Evolutionary conservation across 1,140 invertebrate species (phyloP), one percentile per base, ranked within the genome.

Genomic region (Ctenoplectra terminalis): DNA sequence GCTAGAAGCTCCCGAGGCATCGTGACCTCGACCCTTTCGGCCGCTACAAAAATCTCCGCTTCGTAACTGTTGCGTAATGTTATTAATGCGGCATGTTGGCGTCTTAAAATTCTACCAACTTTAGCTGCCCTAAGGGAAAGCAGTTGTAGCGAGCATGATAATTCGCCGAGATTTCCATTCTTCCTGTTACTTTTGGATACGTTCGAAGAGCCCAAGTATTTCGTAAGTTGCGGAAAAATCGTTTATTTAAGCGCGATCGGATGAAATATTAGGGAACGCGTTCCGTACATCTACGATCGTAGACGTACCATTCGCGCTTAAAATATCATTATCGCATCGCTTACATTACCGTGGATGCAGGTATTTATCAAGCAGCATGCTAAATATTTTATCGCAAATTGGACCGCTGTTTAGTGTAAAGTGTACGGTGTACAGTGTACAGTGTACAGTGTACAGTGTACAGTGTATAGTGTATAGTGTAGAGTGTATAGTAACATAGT

Each of bases 341-440:
- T 78, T 82, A 82, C 56, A 26, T 82, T 82, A 77, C 80, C 73
- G n/a, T 31, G 64, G 50, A 61, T 63, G 48, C 52, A 54, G 63
- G 46, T 64, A 60, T 82, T 82, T 82, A 78, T 82, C 80, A 82
- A 64, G 1, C 52, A 1, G 50, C 64, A 23, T 11, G 81, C 48
- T 71, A 71, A 82, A 82, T 82, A 82, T 79, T 82, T 82, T 79
- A 63, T 79, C 75, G 66, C 58, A 82, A 82, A 82, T 82, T 82
- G 81, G 75, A 82, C 64, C 60, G 75, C 23, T 50, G 66, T 69
- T n/a, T n/a, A n/a, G n/a, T n/a, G n/a, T n/a, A n/a, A n/a, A n/a
- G n/a, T n/a, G n/a, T n/a, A n/a, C n/a, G n/a, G n/a, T n/a, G n/a
- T n/a, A n/a, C n/a, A n/a, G n/a, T n/a, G n/a, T n/a, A n/a, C n/a